Conservation (phyloP, 2,113 vertebrate species). For the Pterocles burchelli region DNA sequence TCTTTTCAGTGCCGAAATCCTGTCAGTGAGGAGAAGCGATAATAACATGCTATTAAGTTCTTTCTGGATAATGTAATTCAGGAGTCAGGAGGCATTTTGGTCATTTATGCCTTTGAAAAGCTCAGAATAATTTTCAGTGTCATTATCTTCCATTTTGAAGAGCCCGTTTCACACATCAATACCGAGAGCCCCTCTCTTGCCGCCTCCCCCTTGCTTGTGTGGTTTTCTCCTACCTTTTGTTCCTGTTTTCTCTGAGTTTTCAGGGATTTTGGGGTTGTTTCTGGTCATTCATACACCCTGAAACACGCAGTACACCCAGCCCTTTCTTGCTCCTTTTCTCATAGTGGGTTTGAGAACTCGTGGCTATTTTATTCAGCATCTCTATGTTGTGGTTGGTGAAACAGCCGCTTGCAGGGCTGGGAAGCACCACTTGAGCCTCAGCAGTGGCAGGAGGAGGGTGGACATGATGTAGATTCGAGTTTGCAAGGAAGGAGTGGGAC, state of each 20-base stretch:
- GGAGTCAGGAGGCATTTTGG: conserved; percentile 80
- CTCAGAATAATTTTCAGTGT: conserved; percentile 80
- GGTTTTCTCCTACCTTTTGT: conserved; percentile 48
- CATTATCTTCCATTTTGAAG: conserved; percentile 81
- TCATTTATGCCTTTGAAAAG: conserved; percentile 83
- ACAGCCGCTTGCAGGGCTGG: background rate
- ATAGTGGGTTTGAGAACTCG: background rate
- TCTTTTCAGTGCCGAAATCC: conserved; percentile 77
- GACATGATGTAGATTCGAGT: background rate
- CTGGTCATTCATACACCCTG: background rate
- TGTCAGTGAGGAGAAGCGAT: conserved; percentile 79
- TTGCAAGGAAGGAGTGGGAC: background rate
- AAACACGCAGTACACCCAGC: background rate
- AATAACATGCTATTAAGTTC: conserved; percentile 83
- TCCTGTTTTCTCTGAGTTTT: conserved; percentile 25
- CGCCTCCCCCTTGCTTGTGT: background rate
- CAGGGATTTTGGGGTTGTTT: conserved; percentile 9
- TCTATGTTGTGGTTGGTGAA: background rate
- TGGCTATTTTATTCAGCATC: background rate
- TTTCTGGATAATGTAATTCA: conserved; percentile 83
- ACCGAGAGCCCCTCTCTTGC: conserved; percentile 27
- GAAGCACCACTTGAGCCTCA: accelerated
- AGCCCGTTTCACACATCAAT: conserved; percentile 68
- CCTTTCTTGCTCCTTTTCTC: background rate
- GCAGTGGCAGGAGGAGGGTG: accelerated